Base-by-base conservation (phyloP, 1,140 invertebrate species). In the Scaptomyza hsui region DNA sequence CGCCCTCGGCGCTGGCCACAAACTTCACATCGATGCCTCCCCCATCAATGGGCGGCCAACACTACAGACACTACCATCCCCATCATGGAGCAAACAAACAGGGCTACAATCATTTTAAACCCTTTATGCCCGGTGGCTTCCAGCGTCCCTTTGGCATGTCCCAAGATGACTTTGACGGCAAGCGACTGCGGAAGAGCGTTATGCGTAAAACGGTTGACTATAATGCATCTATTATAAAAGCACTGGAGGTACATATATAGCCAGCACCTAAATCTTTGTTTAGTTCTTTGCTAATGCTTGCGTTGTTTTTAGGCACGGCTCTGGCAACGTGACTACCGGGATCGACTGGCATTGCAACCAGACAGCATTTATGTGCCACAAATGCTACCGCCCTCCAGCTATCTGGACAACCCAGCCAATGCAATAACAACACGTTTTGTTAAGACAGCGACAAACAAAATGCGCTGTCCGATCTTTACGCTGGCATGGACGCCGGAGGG, bases 401-500 rank as follows among this genome's bases (percentile, higher is more conserved):
- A 98, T 89, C 94, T 96, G 42, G 96, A 99, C 90, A 99, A 99
- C 92, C 97, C 98, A 4, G 98, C 98, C 64, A 99, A 99, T 93
- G 96, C 97, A 79, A 97, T 99, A 3, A 98, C 98, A 3, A 99
- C 98, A 13, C 93, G 96, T 83, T 99, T 99, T 93, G 98, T 99
- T 1, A 97, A 99, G 92, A 98, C 98, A 24, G 99, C 99, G 7
- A 99, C 98, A 44, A 99, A 99, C 93, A 99, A 99, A 94, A 98
- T 99, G 95, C 94, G 98, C 79, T 99, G 99, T 93, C 99, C 99
- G 0, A 98, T 99, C 72, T 99, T 99, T 92, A 98, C 97, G 89
- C 95, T 99, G 90, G 97, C 97, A 5, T 99, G 99, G 99, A 99
- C 99, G 4, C 98, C 99, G 2, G 99, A 99, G 93, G 99, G 99